Base-by-base conservation (phyloP, 2,113 vertebrate genomes). In the Melospiza melodia region DNA sequence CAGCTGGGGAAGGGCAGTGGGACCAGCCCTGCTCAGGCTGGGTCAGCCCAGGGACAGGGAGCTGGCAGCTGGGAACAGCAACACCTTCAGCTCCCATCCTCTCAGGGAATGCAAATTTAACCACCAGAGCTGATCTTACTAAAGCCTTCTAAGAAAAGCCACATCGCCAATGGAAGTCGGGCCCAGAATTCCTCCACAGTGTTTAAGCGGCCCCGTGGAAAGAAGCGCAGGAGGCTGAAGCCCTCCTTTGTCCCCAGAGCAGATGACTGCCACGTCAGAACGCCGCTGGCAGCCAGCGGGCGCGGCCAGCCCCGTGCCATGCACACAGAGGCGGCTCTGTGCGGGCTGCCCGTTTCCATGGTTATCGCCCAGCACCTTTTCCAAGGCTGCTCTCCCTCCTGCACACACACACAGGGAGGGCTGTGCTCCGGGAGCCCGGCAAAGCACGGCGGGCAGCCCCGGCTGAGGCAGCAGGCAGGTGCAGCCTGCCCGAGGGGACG, bases 321-420 rank as follows among this genome's bases (percentile, higher is more conserved):
- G 75, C 82, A 79, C 24, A 87, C 94, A 92, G 58, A 90, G 44
- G 41, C 90, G 35, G 84, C 92, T 82, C 85, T 71, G 76, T 48
- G 67, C 39, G 58, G 66, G 15, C 66, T 51, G 28, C 33, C 48
- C 13, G 88, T 94, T 83, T 86, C 96, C 95, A 94, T 80, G 95
- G 95, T 76, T 92, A 79, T 83, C 57, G 6, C 49, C 78, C 75
- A 77, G 82, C 49, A 54, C 58, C 66, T 90, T 62, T 82, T 35
- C 12, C 84, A 51, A 11, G 59, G 8, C 54, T 27, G 51, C 0
- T 2, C 89, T 83, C 55, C 68, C 30, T 69, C 51, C 72, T 20
- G 8, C 89, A 20, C 55, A 44, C 68, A 35, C 11, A 2, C 43
- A 27, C 17, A 51, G 8, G 62, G 37, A 46, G 44, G 13, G 4